These are phyloP conservation scores for Campylorhamphus procurvoides DNA, from an alignment of 2,113 vertebrate genomes.

Conservation along the genomic window DNA sequence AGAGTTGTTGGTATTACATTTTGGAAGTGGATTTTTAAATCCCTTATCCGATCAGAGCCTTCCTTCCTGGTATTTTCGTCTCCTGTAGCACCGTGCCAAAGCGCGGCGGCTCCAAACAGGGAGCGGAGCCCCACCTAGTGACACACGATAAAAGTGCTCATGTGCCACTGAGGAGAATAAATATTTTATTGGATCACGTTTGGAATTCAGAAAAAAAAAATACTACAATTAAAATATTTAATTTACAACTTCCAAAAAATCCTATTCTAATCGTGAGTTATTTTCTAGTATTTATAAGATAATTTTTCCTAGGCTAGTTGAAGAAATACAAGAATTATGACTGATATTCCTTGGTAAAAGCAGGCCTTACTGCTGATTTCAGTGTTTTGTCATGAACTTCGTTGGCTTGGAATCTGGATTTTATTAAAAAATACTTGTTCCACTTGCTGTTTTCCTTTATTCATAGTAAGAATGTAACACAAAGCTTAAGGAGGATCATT, in stretches of 20 bases:
- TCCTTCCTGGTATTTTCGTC: neutral
- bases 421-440: neutral
- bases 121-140: conserved; percentile 16
- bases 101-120: rapidly evolving
- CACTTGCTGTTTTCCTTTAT: neutral
- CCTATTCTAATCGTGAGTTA: neutral
- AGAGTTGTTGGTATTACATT: neutral
- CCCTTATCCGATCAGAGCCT: neutral
- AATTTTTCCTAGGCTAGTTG: neutral
- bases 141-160: rapidly evolving
- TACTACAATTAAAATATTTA: neutral
- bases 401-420: neutral
- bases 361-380: neutral
- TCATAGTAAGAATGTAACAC: neutral
- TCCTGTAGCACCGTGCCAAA: rapidly evolving
- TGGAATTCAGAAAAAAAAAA: neutral
- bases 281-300: neutral
- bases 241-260: neutral
- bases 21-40: neutral
- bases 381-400: neutral
- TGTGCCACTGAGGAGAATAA: neutral
- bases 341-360: neutral
- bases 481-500: neutral
- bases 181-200: neutral
- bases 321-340: neutral